These are phyloP conservation scores for Asbolus verrucosus DNA, from an alignment of 1,140 invertebrate genomes.

Conservation along the genomic window DNA sequence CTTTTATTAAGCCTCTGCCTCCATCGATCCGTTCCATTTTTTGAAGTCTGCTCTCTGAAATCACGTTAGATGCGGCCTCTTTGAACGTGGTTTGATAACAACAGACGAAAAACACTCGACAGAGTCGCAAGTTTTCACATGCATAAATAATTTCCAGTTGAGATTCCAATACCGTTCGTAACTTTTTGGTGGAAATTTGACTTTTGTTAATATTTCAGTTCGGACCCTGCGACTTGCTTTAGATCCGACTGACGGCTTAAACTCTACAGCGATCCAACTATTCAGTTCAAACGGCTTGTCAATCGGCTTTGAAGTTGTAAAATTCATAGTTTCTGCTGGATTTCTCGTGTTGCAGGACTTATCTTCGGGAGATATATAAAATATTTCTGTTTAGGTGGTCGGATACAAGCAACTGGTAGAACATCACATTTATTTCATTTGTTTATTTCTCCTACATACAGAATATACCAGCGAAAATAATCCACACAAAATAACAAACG, in stretches of 20 bases:
- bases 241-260: no score
- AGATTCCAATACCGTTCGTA: no score
- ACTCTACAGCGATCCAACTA: no score
- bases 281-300: conserved; percentile 15
- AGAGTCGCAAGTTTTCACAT: no score
- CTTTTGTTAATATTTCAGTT: no score
- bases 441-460: conserved; percentile 12
- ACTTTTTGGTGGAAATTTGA: no score
- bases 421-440: conserved; percentile 26
- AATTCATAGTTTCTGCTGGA: conserved; percentile 22
- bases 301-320: conserved; percentile 6
- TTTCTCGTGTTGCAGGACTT: conserved; percentile 19
- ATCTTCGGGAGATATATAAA: conserved; percentile 32
- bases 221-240: no score
- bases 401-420: conserved; percentile 33
- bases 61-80: conserved; percentile 2
- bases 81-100: neutral
- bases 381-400: conserved; percentile 26
- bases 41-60: neutral
- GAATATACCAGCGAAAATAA: conserved; percentile 13
- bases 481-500: neutral
- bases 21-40: conserved; percentile 4
- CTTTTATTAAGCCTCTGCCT: conserved; percentile 27
- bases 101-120: neutral
- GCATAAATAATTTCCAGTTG: neutral